Base-by-base conservation (phyloP, 2,888 invertebrate genomes). In the Smittia sp. region DNA sequence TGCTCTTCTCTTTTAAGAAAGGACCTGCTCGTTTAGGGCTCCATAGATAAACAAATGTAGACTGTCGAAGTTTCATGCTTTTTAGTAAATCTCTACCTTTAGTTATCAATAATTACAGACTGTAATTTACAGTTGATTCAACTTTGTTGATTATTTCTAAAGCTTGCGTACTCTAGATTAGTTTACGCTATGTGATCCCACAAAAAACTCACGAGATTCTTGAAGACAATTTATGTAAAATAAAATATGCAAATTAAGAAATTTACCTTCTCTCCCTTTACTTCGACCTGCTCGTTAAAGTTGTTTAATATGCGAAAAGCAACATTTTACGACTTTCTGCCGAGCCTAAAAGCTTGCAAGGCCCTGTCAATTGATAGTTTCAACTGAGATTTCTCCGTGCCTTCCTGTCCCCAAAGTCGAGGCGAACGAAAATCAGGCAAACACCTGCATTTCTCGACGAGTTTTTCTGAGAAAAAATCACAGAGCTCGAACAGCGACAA, bases 321-420 rank as follows among this genome's bases (percentile, higher is more conserved):
- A 68, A 68, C 68, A 68, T 68, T 68, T 68, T 66, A 66, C 32
- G 66, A 66, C 66, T 66, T 67, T 24, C 39, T 32, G 32, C 39
- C 68, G 39, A 68, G 24, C 15, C 46, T 3, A 46, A 32, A 32
- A 32, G 9, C 11, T 15, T 46, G 46, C 46, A 11, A 46, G 46
- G 46, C 15, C 46, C 15, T 15, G 11, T 32, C n/a, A 46, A 46
- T 46, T 46, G 46, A 46, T 46, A 46, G 6, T 46, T 46, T 46
- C n/a, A 2, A 7, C 46, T 11, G 15, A 15, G 15, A n/a, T 46
- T 46, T 46, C 25, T 69, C 18, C 52, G 69, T 69, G 54, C 54
- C 69, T 69, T 69, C 69, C 69, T 69, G 52, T 52, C 24, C n/a
- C 46, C 68, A 15, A 46, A 18, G 46, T 46, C 41, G 68, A 41